phyloP scores from a whole-genome alignment of 1,140 invertebrate species.

The Mycetomoellerius zeteki region DNA sequence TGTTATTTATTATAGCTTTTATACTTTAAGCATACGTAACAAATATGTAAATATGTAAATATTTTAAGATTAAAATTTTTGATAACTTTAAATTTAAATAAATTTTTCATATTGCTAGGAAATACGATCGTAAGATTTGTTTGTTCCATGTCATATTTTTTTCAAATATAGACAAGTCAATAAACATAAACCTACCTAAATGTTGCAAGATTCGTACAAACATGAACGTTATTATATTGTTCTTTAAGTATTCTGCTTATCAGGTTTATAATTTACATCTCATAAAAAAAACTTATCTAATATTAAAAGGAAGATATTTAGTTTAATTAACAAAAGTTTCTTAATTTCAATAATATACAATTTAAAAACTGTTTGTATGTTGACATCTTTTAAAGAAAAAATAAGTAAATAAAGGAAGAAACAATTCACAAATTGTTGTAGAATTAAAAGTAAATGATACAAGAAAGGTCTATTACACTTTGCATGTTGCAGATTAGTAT shows the following conservation, averaged over 20 bases:
- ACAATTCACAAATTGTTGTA: not conserved
- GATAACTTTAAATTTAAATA: too few species aligned
- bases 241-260: not conserved
- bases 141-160: not conserved
- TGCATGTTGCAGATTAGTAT: not conserved
- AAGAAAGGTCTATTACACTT: not conserved
- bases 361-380: not conserved
- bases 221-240: not conserved
- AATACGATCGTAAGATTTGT: not conserved
- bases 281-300: not conserved
- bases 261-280: not conserved
- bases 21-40: not conserved
- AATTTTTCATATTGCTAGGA: not conserved
- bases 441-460: not conserved
- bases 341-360: slow-evolving; percentile 17
- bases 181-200: not conserved
- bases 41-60: not conserved
- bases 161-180: not conserved
- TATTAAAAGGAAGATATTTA: not conserved
- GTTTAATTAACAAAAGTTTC: not conserved
- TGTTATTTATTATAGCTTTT: not conserved
- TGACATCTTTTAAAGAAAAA: not conserved
- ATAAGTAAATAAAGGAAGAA: not conserved
- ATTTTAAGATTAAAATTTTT: too few species aligned
- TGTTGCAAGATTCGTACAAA: not conserved